phyloP scores from a whole-genome alignment of 2,797 vertebrate genomes.

The Mastacembelus armatus region DNA sequence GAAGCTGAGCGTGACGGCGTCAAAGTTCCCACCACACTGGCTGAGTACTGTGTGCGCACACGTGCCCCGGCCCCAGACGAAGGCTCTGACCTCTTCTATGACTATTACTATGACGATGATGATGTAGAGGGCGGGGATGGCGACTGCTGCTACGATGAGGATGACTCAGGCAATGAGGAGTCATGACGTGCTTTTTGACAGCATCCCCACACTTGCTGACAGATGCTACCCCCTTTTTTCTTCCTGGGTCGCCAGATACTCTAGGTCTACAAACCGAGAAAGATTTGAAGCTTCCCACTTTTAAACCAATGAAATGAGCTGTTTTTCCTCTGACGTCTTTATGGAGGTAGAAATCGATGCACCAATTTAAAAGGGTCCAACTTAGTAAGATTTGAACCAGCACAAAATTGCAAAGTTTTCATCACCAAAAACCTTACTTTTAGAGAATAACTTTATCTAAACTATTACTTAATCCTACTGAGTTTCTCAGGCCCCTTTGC shows the following conservation, averaged over 20 bases:
- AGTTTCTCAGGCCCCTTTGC: conserved; percentile 30
- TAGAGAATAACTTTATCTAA: conserved; percentile 24
- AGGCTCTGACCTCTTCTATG: conserved; percentile 93
- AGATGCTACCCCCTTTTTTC: conserved; percentile 40
- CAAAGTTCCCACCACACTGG: conserved; percentile 94
- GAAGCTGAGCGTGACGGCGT: conserved; percentile 92
- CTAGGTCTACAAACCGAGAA: conserved; percentile 63
- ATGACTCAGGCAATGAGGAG: conserved; percentile 92
- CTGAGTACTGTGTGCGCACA: conserved; percentile 93
- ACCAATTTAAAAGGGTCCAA: conserved; percentile 51
- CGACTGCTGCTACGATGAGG: conserved; percentile 90
- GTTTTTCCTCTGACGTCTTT: conserved; percentile 59
- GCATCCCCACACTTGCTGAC: conserved; percentile 36
- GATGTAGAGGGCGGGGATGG: conserved; percentile 87
- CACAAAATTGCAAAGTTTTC: conserved; percentile 71
- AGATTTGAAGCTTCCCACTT: conserved; percentile 69
- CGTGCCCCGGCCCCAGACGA: conserved; percentile 89
- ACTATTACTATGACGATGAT: conserved; percentile 92
- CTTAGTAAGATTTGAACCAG: conserved; percentile 77
- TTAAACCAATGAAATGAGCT: conserved; percentile 67
- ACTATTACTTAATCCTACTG: conserved; percentile 15
- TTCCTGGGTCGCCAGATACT: conserved; percentile 64
- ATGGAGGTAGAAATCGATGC: conserved; percentile 54
- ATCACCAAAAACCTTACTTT: conserved; percentile 61
- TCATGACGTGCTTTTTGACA: conserved; percentile 84